phyloP scores from a whole-genome alignment of 2,797 vertebrate species.

The Melanogrammus aeglefinus region DNA sequence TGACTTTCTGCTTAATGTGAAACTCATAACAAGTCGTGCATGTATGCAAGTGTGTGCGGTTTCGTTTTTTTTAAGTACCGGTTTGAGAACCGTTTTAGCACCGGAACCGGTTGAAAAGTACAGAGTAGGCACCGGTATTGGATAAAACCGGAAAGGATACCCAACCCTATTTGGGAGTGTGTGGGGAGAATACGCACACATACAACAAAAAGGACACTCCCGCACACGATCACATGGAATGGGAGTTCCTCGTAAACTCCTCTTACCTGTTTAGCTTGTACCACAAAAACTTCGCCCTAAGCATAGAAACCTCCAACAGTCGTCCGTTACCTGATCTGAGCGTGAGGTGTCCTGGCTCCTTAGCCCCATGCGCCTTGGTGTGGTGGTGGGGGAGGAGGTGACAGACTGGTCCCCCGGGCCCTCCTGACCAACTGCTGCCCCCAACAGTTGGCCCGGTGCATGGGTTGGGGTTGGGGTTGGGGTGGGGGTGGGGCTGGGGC shows the following conservation, averaged over 20 bases:
- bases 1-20: too few species aligned
- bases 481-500: constrained; percentile 17
- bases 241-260: too few species aligned
- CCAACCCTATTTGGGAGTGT: neutral
- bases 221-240: too few species aligned
- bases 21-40: too few species aligned
- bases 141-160: too few species aligned
- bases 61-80: too few species aligned
- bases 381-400: constrained; percentile 55
- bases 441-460: neutral
- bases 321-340: constrained; percentile 62
- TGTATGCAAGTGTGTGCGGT: too few species aligned
- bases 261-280: too few species aligned
- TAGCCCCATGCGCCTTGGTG: constrained; percentile 84
- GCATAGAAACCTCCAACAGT: neutral
- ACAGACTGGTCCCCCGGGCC: constrained; percentile 57
- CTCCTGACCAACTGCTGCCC: constrained; percentile 44
- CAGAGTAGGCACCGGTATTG: too few species aligned
- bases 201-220: constrained; percentile 6
- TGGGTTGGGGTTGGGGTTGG: constrained; percentile 9
- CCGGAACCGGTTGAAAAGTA: too few species aligned
- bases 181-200: constrained; percentile 9
- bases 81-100: too few species aligned
- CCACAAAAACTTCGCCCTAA: neutral
- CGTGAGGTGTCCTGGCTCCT: constrained; percentile 83